Base-by-base conservation (phyloP, 1,140 invertebrate genomes). In the Armadillidium nasatum region DNA sequence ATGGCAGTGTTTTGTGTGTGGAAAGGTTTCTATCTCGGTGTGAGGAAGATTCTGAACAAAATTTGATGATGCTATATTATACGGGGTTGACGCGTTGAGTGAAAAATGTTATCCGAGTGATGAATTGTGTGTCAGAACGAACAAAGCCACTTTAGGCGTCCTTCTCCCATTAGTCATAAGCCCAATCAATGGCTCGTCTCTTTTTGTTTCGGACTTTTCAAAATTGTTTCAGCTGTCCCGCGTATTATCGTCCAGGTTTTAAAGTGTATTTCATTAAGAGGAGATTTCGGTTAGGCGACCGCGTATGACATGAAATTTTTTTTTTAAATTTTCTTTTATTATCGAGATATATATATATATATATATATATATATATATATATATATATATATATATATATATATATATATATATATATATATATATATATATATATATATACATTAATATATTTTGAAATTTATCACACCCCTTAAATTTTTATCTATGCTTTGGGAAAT, bases 91-190 rank as follows among this genome's bases (percentile, higher is more conserved):
- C 77, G 77, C 70, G 77, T 75, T 78, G 77, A 78, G 77, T 78
- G 77, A 78, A 78, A 78, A 78, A 78, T 78, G 77, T 76, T 78
- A 60, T 43, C 33, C 74, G 77, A 78, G 77, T 78, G 77, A 78
- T 78, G 77, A 78, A 78, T 78, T 78, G 77, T 60, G 77, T 78
- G 77, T 78, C 77, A 76, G 74, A 78, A 74, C 75, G 77, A 78
- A 78, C 77, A 78, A 78, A 78, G 77, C 77, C 77, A 78, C 77
- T 78, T 78, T 78, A 78, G 77, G 73, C 77, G 68, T 74, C 75
- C 77, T 78, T 78, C 77, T 68, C 77, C 77, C 77, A 78, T 78
- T 78, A 78, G 77, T 78, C 77, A 78, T 78, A 78, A 70, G 74
- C 73, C 77, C 75, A 78, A 78, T 78, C 77, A 78, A 78, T 78